Base-by-base conservation (phyloP, 2,113 vertebrate species). In the Urocolius indicus region DNA sequence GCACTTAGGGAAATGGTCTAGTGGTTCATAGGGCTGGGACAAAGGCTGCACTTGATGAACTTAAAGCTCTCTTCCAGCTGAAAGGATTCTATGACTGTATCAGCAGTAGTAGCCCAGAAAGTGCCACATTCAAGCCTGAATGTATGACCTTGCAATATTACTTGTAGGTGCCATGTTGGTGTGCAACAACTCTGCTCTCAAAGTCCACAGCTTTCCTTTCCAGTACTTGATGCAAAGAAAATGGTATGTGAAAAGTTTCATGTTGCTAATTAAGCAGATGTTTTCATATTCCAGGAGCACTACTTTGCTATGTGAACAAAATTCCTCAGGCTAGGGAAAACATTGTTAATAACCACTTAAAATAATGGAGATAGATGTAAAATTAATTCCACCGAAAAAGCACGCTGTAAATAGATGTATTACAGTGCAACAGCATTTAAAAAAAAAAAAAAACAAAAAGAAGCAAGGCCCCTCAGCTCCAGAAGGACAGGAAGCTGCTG, bases 361-460 rank as follows among this genome's bases (percentile, higher is more conserved):
- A 89, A 52, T 36, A 65, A 62, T 1, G 4, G 17, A 52, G n/a
- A 34, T 36, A 32, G 4, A 29, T 27, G 18, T 22, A n/a, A 91
- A 95, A 93, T 52, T 16, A 81, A 68, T 79, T 91, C 34, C 22
- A 41, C 29, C 62, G 54, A 32, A 72, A 57, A 63, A 84, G 26
- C 43, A 73, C 18, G 34, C 21, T 27, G 5, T 27, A 41, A 26
- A n/a, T 6, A 13, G 3, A 27, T 5, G 3, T 15, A 18, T 41
- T 59, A 5, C 94, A 87, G 10, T n/a, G 26, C 23, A 82, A 17
- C 8, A 82, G 38, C 5, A 29, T 84, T 84, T 65, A 41, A 41
- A 41, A 41, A 41, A 9, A 41, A 41, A 41, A 41, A 41, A 41
- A 41, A 41, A 41, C 38, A 41, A 41, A 41, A 41, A 41, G 38